Conservation (phyloP, 2,113 vertebrate genomes). For the Carollia perspicillata region DNA sequence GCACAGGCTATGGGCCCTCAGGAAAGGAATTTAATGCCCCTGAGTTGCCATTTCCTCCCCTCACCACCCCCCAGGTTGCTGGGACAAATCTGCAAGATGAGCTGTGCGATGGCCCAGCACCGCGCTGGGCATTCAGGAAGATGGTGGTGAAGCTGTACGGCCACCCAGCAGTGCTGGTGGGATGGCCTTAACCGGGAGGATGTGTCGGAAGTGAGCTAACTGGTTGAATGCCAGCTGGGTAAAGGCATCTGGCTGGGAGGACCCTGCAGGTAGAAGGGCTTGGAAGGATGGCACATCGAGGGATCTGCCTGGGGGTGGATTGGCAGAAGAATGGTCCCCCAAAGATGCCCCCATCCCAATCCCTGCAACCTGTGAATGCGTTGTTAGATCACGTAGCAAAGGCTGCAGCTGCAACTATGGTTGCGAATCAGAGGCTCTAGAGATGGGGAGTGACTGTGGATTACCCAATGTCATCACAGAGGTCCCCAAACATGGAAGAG, state of each 20-base stretch:
- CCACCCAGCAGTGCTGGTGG: background rate
- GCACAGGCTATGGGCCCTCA: background rate
- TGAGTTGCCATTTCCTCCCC: background rate
- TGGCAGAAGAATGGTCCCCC: background rate
- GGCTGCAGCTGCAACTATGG: background rate
- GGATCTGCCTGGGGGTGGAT: background rate
- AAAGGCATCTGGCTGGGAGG: background rate
- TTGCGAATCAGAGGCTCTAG: background rate
- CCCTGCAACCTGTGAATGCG: background rate
- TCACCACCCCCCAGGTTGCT: background rate
- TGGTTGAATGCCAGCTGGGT: background rate
- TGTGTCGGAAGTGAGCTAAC: background rate
- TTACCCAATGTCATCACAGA: background rate
- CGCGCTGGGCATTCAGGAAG: background rate
- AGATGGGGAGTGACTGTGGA: background rate
- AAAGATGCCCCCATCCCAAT: background rate
- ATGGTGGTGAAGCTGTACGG: accelerated
- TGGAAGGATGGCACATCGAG: background rate
- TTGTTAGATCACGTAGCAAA: background rate
- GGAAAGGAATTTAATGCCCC: background rate
- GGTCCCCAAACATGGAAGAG: background rate
- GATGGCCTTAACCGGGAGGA: background rate
- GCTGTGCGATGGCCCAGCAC: no score
- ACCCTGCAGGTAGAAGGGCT: background rate
- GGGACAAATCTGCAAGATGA: background rate